Conservation (phyloP, 2,797 vertebrate species). For the Nasua narica region DNA sequence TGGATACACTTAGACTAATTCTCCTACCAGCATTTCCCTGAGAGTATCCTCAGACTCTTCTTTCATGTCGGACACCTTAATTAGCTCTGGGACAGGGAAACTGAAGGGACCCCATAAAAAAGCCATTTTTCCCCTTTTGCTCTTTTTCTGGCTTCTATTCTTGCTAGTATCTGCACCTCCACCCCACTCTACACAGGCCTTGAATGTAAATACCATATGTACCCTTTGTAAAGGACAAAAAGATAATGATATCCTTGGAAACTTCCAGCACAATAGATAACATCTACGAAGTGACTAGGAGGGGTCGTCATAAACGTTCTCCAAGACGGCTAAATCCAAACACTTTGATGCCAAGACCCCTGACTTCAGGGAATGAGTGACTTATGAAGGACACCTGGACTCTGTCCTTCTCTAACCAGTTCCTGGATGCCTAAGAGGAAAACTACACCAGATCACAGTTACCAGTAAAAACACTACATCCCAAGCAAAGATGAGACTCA, state of each 20-base stretch:
- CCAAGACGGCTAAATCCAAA: background rate
- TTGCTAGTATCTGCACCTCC: background rate
- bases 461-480: background rate
- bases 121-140: background rate
- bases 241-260: background rate
- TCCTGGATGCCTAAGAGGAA: background rate
- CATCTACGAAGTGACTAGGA: background rate
- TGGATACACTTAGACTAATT: background rate
- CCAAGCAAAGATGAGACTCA: background rate
- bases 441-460: background rate
- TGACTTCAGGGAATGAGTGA: background rate
- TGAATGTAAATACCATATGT: background rate
- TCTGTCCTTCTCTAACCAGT: background rate
- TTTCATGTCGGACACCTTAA: background rate
- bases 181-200: background rate
- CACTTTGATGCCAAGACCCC: background rate
- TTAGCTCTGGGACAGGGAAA: background rate
- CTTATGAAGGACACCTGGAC: background rate
- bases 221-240: background rate
- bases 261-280: background rate
- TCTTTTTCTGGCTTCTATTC: background rate
- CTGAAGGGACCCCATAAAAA: background rate
- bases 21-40: background rate
- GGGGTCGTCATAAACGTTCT: background rate
- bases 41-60: background rate